Evolutionary conservation across 2,797 vertebrate species (phyloP).

Genomic region (Darevskia mixta): DNA sequence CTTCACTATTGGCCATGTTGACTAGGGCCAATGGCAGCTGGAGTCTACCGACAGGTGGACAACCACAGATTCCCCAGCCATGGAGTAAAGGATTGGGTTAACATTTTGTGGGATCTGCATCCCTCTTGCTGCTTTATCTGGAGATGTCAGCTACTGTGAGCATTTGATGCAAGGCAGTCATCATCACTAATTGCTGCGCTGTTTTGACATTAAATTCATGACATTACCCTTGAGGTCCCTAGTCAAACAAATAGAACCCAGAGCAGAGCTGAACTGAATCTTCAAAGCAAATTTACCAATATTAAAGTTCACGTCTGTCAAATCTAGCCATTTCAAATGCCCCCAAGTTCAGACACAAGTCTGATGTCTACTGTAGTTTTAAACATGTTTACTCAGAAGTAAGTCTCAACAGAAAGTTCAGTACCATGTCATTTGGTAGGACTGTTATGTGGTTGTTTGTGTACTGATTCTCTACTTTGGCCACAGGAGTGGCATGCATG

Average conservation of each 20-base stretch:
- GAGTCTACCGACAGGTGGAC: too few species aligned
- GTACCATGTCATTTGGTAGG: background rate
- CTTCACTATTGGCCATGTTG: too few species aligned
- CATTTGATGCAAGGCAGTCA: background rate
- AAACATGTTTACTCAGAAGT: background rate
- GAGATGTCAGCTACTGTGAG: background rate
- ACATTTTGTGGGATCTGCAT: background rate
- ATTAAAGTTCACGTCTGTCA: background rate
- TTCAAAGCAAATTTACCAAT: background rate
- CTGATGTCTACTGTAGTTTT: background rate
- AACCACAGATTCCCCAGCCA: too few species aligned
- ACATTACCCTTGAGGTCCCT: background rate
- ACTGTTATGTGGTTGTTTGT: background rate
- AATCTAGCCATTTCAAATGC: background rate
- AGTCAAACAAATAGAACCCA: conserved; percentile 7
- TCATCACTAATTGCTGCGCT: background rate
- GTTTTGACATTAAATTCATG: conserved; percentile 14
- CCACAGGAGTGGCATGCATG: background rate
- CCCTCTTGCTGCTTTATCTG: background rate
- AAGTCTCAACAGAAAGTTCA: background rate
- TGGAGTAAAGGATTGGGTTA: background rate
- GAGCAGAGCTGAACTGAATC: conserved; percentile 1
- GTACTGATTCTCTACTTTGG: background rate
- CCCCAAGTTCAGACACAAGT: background rate
- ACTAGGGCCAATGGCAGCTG: too few species aligned